Evolutionary conservation across 2,797 vertebrate genomes (phyloP).

Genomic region (Cyprinodon diabolis): DNA sequence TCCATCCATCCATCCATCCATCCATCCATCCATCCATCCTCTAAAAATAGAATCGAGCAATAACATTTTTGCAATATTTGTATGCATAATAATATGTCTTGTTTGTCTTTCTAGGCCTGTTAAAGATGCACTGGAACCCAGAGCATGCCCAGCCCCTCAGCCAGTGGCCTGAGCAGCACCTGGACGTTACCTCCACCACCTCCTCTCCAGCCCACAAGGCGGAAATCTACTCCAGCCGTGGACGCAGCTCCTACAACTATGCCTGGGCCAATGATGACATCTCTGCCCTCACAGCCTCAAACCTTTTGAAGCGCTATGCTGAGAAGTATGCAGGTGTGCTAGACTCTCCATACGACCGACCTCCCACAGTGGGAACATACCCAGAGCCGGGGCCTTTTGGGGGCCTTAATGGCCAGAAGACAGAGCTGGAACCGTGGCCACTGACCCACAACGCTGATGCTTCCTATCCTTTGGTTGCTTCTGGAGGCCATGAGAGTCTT

Average conservation of each 20-base stretch:
- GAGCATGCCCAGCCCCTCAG: constrained; percentile 99
- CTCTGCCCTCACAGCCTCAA: constrained; percentile 96
- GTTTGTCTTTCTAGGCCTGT: constrained; percentile 82
- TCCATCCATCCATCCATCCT: neutral
- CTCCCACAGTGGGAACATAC: constrained; percentile 82
- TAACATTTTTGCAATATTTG: neutral
- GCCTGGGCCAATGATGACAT: constrained; percentile 99
- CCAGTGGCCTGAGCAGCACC: constrained; percentile 99
- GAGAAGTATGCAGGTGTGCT: constrained; percentile 95
- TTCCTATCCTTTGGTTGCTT: constrained; percentile 84
- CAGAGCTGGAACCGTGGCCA: constrained; percentile 91
- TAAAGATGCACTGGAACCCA: constrained; percentile 99
- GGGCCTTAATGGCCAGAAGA: constrained; percentile 83
- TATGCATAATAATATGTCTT: neutral
- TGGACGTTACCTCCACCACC: constrained; percentile 97
- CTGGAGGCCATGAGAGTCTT: constrained; percentile 87
- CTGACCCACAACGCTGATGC: constrained; percentile 84
- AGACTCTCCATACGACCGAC: constrained; percentile 91
- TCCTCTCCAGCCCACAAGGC: constrained; percentile 95
- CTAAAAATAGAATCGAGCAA: neutral
- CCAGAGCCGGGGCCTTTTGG: constrained; percentile 86
- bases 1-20: neutral
- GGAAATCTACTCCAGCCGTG: constrained; percentile 85
- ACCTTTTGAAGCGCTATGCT: constrained; percentile 96
- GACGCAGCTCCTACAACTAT: constrained; percentile 90